A percentile compares a stretch with the other conserved stretches of the same genome.
phyloP scores from a whole-genome alignment of 2,113 vertebrate genomes.

The Zootoca vivipara region DNA sequence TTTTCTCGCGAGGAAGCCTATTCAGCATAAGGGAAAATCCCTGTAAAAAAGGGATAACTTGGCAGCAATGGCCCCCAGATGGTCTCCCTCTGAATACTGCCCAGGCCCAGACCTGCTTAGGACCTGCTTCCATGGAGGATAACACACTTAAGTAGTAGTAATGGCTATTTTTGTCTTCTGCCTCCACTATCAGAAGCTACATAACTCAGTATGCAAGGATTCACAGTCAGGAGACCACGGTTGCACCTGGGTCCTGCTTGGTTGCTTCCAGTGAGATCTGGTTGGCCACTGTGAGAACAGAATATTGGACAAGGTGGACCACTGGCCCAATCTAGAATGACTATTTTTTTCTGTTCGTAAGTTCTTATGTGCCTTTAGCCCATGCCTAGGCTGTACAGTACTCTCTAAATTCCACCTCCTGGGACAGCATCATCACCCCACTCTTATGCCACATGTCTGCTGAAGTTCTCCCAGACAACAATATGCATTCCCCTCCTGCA shows the following conservation, averaged over 20 bases:
- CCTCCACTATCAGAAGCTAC: neutral
- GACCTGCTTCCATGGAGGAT: too few species aligned
- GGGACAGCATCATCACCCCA: neutral
- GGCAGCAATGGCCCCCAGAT: too few species aligned
- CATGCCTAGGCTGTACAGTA: too few species aligned
- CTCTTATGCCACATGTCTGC: neutral
- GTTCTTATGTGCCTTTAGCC: too few species aligned
- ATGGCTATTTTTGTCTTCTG: neutral
- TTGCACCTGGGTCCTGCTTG: neutral
- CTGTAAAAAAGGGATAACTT: too few species aligned
- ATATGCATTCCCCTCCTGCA: neutral
- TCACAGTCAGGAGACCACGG: neutral
- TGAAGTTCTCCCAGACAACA: neutral
- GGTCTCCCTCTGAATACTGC: too few species aligned
- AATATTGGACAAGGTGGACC: too few species aligned
- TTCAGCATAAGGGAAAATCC: too few species aligned
- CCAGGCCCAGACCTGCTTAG: too few species aligned
- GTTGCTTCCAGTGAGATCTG: neutral
- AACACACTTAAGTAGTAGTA: too few species aligned
- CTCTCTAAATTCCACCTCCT: too few species aligned
- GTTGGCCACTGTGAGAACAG: neutral
- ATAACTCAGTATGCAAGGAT: neutral
- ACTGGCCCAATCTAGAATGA: neutral
- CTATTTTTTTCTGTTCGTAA: neutral
- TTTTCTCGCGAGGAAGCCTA: too few species aligned